phyloP scores from a whole-genome alignment of 2,797 vertebrate species.

The Garrulus glandarius region DNA sequence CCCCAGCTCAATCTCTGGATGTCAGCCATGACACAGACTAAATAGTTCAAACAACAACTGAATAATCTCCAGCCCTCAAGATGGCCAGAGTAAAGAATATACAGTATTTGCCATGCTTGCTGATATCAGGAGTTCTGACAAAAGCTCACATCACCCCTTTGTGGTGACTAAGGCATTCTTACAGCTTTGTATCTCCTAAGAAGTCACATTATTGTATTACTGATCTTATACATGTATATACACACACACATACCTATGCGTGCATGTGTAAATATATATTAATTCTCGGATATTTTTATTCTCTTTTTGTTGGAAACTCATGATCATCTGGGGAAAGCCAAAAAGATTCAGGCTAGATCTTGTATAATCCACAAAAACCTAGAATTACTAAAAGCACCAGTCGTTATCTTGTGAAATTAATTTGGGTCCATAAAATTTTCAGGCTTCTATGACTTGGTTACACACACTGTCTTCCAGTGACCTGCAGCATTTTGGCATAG shows the following conservation, averaged over 20 bases:
- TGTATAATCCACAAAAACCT: neutral
- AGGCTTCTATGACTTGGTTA: neutral
- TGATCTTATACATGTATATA: neutral
- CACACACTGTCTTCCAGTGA: neutral
- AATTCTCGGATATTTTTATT: neutral
- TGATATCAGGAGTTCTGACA: neutral
- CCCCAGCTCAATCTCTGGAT: conserved; percentile 1
- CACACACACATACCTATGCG: accelerated
- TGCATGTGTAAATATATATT: accelerated
- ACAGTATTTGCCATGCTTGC: neutral
- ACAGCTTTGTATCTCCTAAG: neutral
- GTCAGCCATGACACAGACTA: conserved; percentile 4
- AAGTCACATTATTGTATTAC: neutral
- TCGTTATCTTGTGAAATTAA: neutral
- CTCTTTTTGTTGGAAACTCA: neutral
- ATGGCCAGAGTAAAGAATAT: neutral
- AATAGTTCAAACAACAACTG: neutral
- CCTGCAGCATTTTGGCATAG: neutral
- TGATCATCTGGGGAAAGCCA: neutral
- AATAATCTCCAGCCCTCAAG: neutral
- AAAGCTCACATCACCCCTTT: neutral
- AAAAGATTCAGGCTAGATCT: neutral
- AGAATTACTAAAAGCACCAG: neutral
- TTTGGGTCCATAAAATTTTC: neutral
- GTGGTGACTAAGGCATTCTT: neutral